Conservation (phyloP, 2,888 invertebrate genomes). For the Galerucella calmariensis region DNA sequence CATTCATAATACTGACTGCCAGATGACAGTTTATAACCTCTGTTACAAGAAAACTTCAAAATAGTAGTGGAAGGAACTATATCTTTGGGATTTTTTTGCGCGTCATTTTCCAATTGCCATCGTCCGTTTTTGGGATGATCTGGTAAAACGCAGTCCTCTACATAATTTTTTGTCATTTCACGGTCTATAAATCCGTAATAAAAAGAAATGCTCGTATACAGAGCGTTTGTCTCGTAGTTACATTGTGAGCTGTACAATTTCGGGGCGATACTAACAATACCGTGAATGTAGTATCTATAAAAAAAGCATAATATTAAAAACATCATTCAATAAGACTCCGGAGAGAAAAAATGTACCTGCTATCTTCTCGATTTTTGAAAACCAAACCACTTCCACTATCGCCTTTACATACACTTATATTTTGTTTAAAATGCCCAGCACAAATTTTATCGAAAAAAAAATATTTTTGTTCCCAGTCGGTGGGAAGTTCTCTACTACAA, state of each 20-base stretch:
- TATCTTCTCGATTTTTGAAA: constrained; percentile 41
- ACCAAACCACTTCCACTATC: constrained; percentile 44
- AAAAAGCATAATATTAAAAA: no score
- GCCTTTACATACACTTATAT: constrained; percentile 41
- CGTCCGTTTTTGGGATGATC: constrained; percentile 39
- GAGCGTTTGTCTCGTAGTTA: constrained; percentile 40
- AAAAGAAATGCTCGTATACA: constrained; percentile 41
- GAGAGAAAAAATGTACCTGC: constrained; percentile 17
- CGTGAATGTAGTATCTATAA: constrained; percentile 42
- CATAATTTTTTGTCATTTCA: constrained; percentile 32
- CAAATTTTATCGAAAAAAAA: constrained; percentile 44
- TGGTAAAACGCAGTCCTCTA: constrained; percentile 43
- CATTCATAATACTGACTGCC: constrained; percentile 26
- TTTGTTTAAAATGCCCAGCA: constrained; percentile 38
- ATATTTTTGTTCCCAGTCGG: constrained; percentile 40
- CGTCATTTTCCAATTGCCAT: constrained; percentile 30
- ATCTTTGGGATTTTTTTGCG: constrained; percentile 35
- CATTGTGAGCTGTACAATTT: constrained; percentile 26
- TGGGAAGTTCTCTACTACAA: constrained; percentile 40
- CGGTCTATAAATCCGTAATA: constrained; percentile 42
- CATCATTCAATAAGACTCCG: neutral
- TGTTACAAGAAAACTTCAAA: constrained; percentile 36
- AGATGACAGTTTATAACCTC: constrained; percentile 34
- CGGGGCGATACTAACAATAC: constrained; percentile 43
- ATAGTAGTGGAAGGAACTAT: constrained; percentile 29